Base-by-base conservation (phyloP, 2,888 invertebrate genomes). In the Theodoxus fluviatilis region DNA sequence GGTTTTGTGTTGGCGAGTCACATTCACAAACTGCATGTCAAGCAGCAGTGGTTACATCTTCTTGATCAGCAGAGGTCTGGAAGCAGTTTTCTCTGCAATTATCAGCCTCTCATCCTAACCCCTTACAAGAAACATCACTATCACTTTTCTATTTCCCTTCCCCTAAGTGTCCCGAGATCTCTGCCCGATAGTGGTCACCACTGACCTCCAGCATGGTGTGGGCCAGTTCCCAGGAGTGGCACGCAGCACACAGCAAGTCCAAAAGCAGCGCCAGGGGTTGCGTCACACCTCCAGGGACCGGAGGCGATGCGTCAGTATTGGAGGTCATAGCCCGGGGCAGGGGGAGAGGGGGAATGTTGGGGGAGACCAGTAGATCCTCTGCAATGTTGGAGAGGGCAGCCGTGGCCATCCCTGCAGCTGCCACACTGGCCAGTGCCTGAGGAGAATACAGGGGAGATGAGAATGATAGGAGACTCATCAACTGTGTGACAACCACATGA, bases 351-450 rank as follows among this genome's bases (percentile, higher is more conserved):
- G 78, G 75, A 31, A 79, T 70, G 63, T 74, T 70, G 35, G 78
- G 75, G 35, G 71, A 73, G 33, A 75, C 73, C 35, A 84, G 73
- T 40, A 85, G 75, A 69, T 84, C 82, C 64, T 84, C 84, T 47
- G 81, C 80, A 12, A 83, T 76, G 70, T 77, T 78, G 2, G 81
- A 76, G 2, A 83, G 76, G 15, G 81, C 79, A 25, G 82, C 81
- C 4, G 81, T 80, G 18, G 83, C 82, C 25, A 84, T 76, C 0
- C 83, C 84, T n/a, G 82, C 83, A 25, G 84, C 82, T 35, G 84
- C 84, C 7, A 81, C 81, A 68, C 72, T 81, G n/a, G 78, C 81
- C 4, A 84, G 70, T n/a, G 79, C 79, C 52, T 77, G 77, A n/a
- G n/a, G n/a, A n/a, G n/a, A n/a, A n/a, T n/a, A n/a, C n/a, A n/a